Conservation (phyloP, 2,888 invertebrate genomes). For the Hipparchia semele region DNA sequence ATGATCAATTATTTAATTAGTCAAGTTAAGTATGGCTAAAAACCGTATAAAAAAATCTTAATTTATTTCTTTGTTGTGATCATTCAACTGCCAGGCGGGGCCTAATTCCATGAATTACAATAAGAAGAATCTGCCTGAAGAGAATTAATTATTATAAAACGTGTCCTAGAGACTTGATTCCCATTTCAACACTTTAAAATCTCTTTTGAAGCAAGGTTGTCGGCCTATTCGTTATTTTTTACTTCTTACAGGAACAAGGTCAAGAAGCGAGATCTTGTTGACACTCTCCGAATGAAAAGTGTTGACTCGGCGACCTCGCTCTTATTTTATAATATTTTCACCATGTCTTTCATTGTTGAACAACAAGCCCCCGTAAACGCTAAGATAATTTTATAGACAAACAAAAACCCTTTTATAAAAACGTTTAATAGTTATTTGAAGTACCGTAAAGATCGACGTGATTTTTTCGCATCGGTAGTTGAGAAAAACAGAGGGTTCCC, state of each 20-base stretch:
- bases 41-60: not conserved
- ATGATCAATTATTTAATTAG: too few species aligned
- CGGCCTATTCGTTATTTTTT: slow-evolving; percentile 1
- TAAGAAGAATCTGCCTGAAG: too few species aligned
- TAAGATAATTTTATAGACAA: too few species aligned
- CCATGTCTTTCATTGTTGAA: not conserved
- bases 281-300: not conserved
- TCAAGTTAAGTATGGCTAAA: too few species aligned
- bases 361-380: not conserved
- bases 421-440: too few species aligned
- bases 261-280: slow-evolving; percentile 5
- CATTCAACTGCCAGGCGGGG: not conserved
- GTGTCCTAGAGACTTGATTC: not conserved
- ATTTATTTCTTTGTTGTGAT: not conserved
- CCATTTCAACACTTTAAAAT: not conserved
- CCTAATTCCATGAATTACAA: too few species aligned
- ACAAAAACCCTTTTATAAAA: too few species aligned
- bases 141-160: too few species aligned
- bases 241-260: slow-evolving; percentile 11
- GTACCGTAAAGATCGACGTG: too few species aligned
- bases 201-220: not conserved
- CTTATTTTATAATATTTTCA: not conserved
- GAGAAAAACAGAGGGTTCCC: too few species aligned
- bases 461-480: too few species aligned
- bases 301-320: not conserved